phyloP scores from a whole-genome alignment of 2,888 invertebrate genomes.

The Tipula lateralis region DNA sequence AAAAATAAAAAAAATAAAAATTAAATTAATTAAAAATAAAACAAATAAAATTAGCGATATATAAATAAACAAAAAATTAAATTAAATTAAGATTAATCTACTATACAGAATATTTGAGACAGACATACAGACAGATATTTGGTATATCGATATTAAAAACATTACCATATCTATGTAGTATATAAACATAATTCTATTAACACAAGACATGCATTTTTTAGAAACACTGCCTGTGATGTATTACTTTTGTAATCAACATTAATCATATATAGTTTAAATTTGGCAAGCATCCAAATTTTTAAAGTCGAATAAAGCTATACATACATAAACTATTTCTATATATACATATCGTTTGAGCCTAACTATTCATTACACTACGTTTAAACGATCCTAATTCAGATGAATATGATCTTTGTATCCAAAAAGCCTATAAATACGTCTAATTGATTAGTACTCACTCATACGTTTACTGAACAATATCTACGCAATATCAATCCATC shows the following conservation, averaged over 20 bases:
- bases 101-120: background rate
- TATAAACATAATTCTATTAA: background rate
- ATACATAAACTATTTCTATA: too few species aligned
- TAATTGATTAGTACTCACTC: too few species aligned
- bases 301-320: too few species aligned
- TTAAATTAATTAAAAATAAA: constrained; percentile 6
- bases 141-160: background rate
- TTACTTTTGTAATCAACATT: background rate
- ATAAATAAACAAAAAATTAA: background rate
- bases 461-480: too few species aligned
- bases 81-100: constrained; percentile 4
- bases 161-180: background rate
- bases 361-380: too few species aligned
- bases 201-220: constrained; percentile 14
- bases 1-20: background rate
- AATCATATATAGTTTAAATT: background rate
- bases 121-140: background rate
- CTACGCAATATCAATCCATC: too few species aligned
- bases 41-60: background rate
- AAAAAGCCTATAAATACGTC: too few species aligned
- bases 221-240: background rate
- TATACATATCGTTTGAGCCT: too few species aligned
- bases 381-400: too few species aligned
- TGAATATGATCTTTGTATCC: too few species aligned
- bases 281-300: background rate